Base-by-base conservation (phyloP, 2,888 invertebrate species). In the Cistogaster globosa region DNA sequence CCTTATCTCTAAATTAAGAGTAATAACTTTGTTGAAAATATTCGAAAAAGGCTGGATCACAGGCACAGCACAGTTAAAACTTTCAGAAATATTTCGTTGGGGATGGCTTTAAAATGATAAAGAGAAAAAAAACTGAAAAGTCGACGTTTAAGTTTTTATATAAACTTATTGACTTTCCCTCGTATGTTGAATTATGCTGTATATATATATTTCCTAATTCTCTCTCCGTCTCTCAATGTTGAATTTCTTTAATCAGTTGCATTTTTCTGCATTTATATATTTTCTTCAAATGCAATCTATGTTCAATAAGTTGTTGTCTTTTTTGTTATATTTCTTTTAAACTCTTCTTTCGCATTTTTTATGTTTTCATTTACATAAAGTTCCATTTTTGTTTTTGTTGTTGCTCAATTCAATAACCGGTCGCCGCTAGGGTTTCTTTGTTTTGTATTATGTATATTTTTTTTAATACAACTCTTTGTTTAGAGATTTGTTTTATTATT, bases 341-440 rank as follows among this genome's bases (percentile, higher is more conserved):
- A 53, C 55, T 48, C 36, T 20, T 14, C 18, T 68, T 75, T 58
- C 60, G 20, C 18, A 42, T 55, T 60, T 51, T 38, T 69, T 26
- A 26, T 26, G 26, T 26, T 26, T 26, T 26, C 26, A 1, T 26
- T 26, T 26, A 26, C 26, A 26, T 4, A 26, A 26, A 26, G 26
- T 1, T 26, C 26, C 26, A 26, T 26, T 26, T 32, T 60, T 76
- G 69, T 69, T 81, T 51, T 74, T 74, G 26, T 71, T 60, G 65
- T 67, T 67, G 58, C 67, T 78, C 62, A 68, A 83, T 83, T 78
- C 74, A 83, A 78, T 83, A 83, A 83, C 83, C 83, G 83, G 78
- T 67, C 78, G 77, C 67, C 67, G 72, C 55, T 83, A 83, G 83
- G 83, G 78, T 83, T 83, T 83, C 83, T 83, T 83, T 83, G 83